Conservation (phyloP, 2,113 vertebrate species). For the Corvus moneduloides region DNA sequence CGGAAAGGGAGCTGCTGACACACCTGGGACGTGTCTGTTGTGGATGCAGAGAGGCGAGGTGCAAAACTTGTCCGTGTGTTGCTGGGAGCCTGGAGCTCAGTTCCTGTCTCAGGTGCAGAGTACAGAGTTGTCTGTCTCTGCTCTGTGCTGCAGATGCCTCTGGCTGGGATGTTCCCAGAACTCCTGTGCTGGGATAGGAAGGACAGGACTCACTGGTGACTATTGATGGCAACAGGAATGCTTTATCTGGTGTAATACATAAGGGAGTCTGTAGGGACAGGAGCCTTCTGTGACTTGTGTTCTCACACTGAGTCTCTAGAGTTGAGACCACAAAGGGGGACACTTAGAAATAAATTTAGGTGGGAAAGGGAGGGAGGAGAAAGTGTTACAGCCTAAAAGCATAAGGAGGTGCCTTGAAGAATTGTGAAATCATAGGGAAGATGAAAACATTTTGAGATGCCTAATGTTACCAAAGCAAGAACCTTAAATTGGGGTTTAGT, state of each 20-base stretch:
- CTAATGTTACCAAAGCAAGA: not conserved
- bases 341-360: not conserved
- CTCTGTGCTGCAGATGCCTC: not conserved
- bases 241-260: not conserved
- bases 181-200: not conserved
- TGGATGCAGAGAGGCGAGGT: not conserved
- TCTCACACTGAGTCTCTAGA: not conserved
- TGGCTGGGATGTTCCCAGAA: not conserved
- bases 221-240: too few species aligned
- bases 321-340: not conserved
- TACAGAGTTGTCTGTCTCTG: not conserved
- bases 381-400: not conserved
- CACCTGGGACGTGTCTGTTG: not conserved
- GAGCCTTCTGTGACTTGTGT: not conserved
- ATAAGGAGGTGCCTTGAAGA: not conserved
- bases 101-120: not conserved
- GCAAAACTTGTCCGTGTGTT: fast-evolving
- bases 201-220: fast-evolving
- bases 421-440: not conserved
- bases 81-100: not conserved
- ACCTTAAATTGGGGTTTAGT: not conserved
- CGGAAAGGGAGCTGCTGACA: not conserved
- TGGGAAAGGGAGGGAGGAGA: not conserved
- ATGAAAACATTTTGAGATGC: not conserved
- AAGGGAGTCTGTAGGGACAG: not conserved